Evolutionary conservation across 2,113 vertebrate species (phyloP).

Genomic region (Columbina picui): DNA sequence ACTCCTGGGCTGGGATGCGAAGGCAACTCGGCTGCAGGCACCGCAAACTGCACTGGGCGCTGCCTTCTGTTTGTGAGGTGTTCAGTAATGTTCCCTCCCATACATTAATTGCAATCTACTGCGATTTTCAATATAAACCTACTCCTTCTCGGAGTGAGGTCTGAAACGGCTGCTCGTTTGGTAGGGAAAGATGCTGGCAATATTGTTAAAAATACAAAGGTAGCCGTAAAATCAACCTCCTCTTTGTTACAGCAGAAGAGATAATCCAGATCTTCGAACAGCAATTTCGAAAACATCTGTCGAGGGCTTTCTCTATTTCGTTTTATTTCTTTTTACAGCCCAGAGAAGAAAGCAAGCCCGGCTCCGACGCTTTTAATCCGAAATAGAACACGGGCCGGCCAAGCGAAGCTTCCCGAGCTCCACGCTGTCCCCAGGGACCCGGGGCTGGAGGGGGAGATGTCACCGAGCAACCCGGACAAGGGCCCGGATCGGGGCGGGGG

Average conservation of each 20-base stretch:
- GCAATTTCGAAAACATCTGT: constrained; percentile 9
- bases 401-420: not conserved
- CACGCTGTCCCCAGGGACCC: not conserved
- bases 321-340: not conserved
- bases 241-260: not conserved
- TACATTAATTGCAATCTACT: not conserved
- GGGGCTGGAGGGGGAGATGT: not conserved
- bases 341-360: not conserved
- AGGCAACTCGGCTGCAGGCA: not conserved
- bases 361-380: not conserved
- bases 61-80: not conserved
- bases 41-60: accelerated
- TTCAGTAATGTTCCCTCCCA: not conserved
- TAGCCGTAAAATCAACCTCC: not conserved
- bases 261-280: not conserved
- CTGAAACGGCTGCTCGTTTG: not conserved
- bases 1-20: not conserved
- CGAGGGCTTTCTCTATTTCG: not conserved
- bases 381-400: not conserved
- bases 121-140: not conserved
- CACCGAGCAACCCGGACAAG: not conserved
- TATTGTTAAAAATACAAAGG: not conserved
- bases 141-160: not conserved
- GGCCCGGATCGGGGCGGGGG: not conserved
- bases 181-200: not conserved